Percentiles rank a stretch among this genome's conserved stretches.
phyloP scores from a whole-genome alignment of 2,888 invertebrate species.

The Sarcophaga carnaria region DNA sequence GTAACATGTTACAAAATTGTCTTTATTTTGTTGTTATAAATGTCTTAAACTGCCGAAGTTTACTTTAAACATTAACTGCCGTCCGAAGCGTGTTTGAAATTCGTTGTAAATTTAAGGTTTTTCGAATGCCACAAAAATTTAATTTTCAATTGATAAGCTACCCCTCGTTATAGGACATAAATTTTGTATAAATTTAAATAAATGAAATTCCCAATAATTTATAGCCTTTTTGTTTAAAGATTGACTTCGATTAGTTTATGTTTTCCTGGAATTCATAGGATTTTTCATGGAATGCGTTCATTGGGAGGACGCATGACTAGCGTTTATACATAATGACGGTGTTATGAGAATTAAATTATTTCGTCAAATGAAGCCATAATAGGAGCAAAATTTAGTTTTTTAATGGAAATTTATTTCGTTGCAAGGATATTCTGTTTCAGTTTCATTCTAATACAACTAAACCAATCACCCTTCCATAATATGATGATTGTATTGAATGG shows the following conservation, averaged over 20 bases:
- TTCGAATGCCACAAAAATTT: neutral
- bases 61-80: neutral
- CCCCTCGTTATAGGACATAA: neutral
- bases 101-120: neutral
- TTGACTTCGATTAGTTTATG: neutral
- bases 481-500: too few species aligned
- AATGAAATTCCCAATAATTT: neutral
- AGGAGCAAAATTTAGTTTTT: conserved; percentile 4
- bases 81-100: neutral
- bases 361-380: conserved; percentile 20
- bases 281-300: neutral
- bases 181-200: neutral
- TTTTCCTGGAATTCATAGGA: neutral
- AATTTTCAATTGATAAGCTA: neutral
- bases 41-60: too few species aligned
- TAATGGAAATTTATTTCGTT: too few species aligned
- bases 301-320: neutral
- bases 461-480: too few species aligned
- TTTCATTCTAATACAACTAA: too few species aligned
- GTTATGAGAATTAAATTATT: neutral
- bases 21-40: too few species aligned
- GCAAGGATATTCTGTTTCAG: too few species aligned
- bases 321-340: too few species aligned
- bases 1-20: too few species aligned
- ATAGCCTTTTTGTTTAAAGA: neutral